Base-by-base conservation (phyloP, 1,140 invertebrate species). In the Steinernema feltiae region DNA sequence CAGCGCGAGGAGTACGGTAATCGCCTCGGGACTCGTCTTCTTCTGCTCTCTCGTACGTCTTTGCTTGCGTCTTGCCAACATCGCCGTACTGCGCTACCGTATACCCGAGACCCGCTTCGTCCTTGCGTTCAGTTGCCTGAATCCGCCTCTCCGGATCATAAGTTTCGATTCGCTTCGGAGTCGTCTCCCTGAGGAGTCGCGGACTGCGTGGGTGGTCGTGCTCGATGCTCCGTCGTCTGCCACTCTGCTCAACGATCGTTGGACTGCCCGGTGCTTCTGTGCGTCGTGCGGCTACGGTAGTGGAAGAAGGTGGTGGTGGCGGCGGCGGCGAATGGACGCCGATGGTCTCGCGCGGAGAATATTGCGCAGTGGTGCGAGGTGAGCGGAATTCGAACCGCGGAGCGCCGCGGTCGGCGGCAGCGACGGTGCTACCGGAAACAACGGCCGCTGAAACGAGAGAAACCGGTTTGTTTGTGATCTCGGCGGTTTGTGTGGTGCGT, bases 51-150 rank as follows among this genome's bases (percentile, higher is more conserved):
- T 41, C 35, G 18, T 18, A 41, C 53, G 24, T 21, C 24, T 15
- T 12, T 63, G 7, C 24, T 63, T 63, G 15, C 53, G 15, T 21
- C 7, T 63, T 27, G 7, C 53, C 2, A 63, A 63, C 53, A 63
- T 63, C 24, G 27, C 76, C 80, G 46, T 82, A 79, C 30, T 85
- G 74, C 18, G 82, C 80, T 41, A 85, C 82, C 12, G 81, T 82
- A 48, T 82, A 85, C n/a, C 83, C 83, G n/a, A 85, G 35, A 46
- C 53, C 41, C 3, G 24, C 18, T 0, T 48, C 35, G 0, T 72
- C 35, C 29, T 24, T 48, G n/a, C 63, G 73, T 24, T 32, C 76
- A 31, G 27, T 3, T 30, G 32, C 18, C 71, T n/a, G 74, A 17
- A 32, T 24, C n/a, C 41, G 69, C 48, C 73, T 30, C 63, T 76